phyloP scores from a whole-genome alignment of 2,113 vertebrate species.

The Coturnix japonica region DNA sequence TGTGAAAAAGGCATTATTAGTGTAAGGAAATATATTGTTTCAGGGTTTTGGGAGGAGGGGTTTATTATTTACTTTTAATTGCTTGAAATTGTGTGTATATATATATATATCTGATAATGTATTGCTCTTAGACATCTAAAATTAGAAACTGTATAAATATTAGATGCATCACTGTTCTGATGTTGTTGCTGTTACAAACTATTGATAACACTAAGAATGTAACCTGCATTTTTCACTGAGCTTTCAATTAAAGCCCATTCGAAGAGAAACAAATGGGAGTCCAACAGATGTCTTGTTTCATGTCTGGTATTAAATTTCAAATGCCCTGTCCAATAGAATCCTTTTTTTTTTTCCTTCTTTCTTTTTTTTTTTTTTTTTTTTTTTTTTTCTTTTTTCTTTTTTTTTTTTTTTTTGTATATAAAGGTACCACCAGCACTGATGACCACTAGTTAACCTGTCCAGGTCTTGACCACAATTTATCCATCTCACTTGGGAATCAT shows the following conservation, averaged over 20 bases:
- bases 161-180: constrained; percentile 78
- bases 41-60: constrained; percentile 73
- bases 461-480: constrained; percentile 73
- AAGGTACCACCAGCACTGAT: constrained; percentile 46
- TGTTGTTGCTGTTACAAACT: constrained; percentile 76
- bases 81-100: constrained; percentile 81
- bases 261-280: constrained; percentile 75
- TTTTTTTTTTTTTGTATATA: constrained; percentile 42
- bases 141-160: constrained; percentile 79
- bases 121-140: constrained; percentile 81
- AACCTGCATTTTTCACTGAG: constrained; percentile 82
- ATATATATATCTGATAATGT: constrained; percentile 82
- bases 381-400: background rate
- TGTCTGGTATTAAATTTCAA: constrained; percentile 73
- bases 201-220: constrained; percentile 82
- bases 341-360: background rate
- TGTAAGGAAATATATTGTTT: constrained; percentile 79
- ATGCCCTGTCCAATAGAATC: constrained; percentile 50
- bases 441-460: constrained; percentile 67
- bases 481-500: constrained; percentile 68
- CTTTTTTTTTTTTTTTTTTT: constrained; percentile 21
- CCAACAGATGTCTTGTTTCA: constrained; percentile 75
- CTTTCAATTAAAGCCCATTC: constrained; percentile 85
- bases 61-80: constrained; percentile 83
- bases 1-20: constrained; percentile 73